These are phyloP conservation scores for Coreoperca whiteheadi DNA, from an alignment of 2,113 vertebrate species.

Conservation along the genomic window DNA sequence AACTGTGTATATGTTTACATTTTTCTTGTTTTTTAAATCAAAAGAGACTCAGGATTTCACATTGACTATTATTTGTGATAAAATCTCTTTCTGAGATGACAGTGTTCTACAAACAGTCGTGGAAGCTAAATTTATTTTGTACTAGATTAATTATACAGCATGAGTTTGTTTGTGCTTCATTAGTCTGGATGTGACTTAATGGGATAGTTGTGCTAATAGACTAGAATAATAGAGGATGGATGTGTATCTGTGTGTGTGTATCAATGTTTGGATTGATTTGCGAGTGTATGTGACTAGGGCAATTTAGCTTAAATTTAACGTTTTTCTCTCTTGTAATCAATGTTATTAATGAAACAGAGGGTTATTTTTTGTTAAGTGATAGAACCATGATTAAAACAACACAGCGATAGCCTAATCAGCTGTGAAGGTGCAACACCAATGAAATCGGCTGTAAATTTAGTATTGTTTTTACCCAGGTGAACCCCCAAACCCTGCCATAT, in stretches of 20 bases:
- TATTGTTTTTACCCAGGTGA: constrained; percentile 1
- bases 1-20: not conserved
- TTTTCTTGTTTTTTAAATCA: not conserved
- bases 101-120: not conserved
- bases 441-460: not conserved
- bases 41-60: not conserved
- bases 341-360: constrained; percentile 35
- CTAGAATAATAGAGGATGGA: constrained; percentile 26
- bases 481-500: not conserved
- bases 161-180: constrained; percentile 56
- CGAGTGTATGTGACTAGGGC: constrained; percentile 33
- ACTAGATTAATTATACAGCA: constrained; percentile 42
- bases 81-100: constrained; percentile 5
- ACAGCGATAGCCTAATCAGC: constrained; percentile 37
- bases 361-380: constrained; percentile 14
- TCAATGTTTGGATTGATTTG: constrained; percentile 35
- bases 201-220: constrained; percentile 39
- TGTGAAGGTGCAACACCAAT: constrained; percentile 52
- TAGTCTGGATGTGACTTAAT: constrained; percentile 54
- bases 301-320: constrained; percentile 31
- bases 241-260: constrained; percentile 19
- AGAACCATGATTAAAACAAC: constrained; percentile 7
- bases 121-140: constrained; percentile 33
- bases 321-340: constrained; percentile 38
- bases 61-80: not conserved